Base-by-base conservation (phyloP, 2,113 vertebrate genomes). In the Platycercus adscitus region DNA sequence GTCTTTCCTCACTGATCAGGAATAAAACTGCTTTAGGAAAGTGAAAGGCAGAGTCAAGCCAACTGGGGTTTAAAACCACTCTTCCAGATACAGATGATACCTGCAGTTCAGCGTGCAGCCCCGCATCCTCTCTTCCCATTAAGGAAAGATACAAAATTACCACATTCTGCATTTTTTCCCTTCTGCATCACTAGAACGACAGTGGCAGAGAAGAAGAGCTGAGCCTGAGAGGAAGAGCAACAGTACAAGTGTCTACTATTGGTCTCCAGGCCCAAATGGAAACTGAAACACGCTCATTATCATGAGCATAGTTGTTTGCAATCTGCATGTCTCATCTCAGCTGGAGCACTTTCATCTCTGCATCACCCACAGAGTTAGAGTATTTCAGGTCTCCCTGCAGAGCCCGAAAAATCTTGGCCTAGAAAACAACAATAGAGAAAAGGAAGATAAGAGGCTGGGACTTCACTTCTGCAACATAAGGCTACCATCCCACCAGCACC, bases 381-480 rank as follows among this genome's bases (percentile, higher is more conserved):
- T 82, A 95, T 92, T 98, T 98, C 91, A 96, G 47, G 6, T 97
- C 91, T 37, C 97, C 96, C 90, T 97, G 97, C 56, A 98, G 72
- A 10, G 92, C 73, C 33, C 50, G 28, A 83, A 94, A 97, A 94
- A 98, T 88, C 81, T 95, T 98, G 50, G 95, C 97, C 97, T 96
- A 85, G 53, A 72, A 92, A 87, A 88, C 28, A 49, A 43, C 11
- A 78, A 33, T 2, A 56, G 10, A 64, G 52, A 13, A 64, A 75
- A 56, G 46, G 37, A 80, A 50, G 44, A 41, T 31, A 49, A 75
- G 73, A 72, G 3, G 3, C 9, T 6, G 44, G 39, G 37, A 39
- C 43, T 75, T 76, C 18, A 61, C 24, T 52, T 80, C 16, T 49
- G 71, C 47, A 83, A 28, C 1, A 0, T 10, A 81, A 71, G 13